A percentile compares a stretch with the other conserved stretches of the same genome.
These are phyloP conservation scores for Terrapene triunguis DNA, from an alignment of 2,113 vertebrate genomes.

Conservation along the genomic window DNA sequence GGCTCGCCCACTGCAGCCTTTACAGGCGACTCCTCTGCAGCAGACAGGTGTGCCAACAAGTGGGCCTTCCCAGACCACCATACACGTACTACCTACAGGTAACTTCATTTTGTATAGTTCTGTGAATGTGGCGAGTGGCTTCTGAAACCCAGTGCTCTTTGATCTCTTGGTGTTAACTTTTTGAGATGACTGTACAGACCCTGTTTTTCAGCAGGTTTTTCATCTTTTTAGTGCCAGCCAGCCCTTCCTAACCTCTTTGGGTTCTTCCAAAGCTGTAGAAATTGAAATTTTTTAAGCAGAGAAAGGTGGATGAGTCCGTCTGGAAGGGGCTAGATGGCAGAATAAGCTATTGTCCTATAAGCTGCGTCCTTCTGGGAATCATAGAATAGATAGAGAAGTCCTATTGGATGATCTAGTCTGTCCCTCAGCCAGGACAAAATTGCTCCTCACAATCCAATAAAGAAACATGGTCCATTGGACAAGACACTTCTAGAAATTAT, in stretches of 20 bases:
- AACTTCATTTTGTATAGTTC: not conserved
- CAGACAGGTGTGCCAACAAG: slow-evolving; percentile 78
- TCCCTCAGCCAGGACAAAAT: not conserved
- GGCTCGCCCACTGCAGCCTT: slow-evolving; percentile 75
- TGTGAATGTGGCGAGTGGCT: not conserved
- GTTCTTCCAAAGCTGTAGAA: not conserved
- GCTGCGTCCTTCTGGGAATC: not conserved
- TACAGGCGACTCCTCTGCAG: slow-evolving; percentile 75
- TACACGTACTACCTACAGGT: slow-evolving; percentile 87
- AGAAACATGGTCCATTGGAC: not conserved
- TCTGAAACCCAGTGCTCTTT: not conserved
- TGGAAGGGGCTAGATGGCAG: not conserved
- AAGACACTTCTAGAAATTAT: not conserved
- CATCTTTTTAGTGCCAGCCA: not conserved
- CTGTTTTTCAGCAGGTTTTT: not conserved
- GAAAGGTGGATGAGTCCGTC: not conserved
- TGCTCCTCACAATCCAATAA: not conserved
- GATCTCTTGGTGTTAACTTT: not conserved
- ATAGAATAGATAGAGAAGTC: not conserved
- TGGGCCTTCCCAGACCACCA: slow-evolving; percentile 81
- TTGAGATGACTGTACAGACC: not conserved
- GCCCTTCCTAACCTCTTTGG: not conserved
- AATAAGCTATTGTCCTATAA: not conserved
- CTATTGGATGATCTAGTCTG: not conserved
- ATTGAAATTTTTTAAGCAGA: not conserved